Percentiles rank a stretch among this genome's conserved stretches.
phyloP scores from a whole-genome alignment of 2,888 invertebrate genomes.

The Orchesellides sinensis region DNA sequence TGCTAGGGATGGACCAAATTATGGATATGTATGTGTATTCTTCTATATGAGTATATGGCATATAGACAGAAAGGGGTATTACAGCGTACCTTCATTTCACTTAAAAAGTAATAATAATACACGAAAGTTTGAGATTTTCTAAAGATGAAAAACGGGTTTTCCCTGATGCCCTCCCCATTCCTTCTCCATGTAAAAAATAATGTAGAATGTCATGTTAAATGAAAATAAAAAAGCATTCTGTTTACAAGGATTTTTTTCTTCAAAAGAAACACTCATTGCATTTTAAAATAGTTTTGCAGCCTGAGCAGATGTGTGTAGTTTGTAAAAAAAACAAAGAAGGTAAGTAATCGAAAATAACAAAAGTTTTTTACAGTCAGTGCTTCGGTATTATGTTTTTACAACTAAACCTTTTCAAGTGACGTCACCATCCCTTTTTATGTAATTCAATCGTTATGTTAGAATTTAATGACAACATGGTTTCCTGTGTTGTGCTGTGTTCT shows the following conservation, averaged over 20 bases:
- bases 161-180: constrained; percentile 47
- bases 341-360: constrained; percentile 18
- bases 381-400: constrained; percentile 52
- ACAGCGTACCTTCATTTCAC: neutral
- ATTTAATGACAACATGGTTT: constrained; percentile 35
- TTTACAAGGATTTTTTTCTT: constrained; percentile 47
- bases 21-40: neutral
- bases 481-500: too few relatives aligned
- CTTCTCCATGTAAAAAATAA: constrained; percentile 58
- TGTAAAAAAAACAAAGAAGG: neutral
- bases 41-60: neutral
- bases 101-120: constrained; percentile 37
- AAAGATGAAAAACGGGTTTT: constrained; percentile 65
- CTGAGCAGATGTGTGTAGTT: neutral
- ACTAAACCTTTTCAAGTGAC: constrained; percentile 39
- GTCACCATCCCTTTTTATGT: constrained; percentile 34
- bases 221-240: constrained; percentile 55
- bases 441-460: constrained; percentile 45
- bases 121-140: constrained; percentile 46
- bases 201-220: constrained; percentile 64
- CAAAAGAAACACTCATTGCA: constrained; percentile 41
- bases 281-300: constrained; percentile 46
- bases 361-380: constrained; percentile 40
- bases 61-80: neutral
- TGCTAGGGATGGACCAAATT: too few relatives aligned